phyloP scores from a whole-genome alignment of 92 coral and sea anemone species.

The Palythoa heliodiscus region DNA sequence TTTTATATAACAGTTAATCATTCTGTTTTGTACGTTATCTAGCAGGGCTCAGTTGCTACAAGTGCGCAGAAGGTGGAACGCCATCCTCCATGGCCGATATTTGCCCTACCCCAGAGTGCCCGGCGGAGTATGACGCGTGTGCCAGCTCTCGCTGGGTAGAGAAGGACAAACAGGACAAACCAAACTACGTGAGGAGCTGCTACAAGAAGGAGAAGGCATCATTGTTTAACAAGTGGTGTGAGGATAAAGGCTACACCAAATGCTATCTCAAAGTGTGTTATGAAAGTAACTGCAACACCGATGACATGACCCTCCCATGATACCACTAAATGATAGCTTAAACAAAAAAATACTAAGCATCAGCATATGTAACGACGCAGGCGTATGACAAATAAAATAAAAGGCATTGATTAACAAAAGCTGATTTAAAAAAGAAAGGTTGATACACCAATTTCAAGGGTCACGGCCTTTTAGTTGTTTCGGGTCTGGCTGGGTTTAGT shows the following conservation, averaged over 20 bases:
- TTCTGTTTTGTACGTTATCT: no score
- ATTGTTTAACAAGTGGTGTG: constrained; percentile 23
- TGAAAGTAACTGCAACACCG: constrained; percentile 4
- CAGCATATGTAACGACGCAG: neutral
- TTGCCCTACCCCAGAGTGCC: constrained; percentile 20
- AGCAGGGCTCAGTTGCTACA: constrained; percentile 37
- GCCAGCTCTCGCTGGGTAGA: constrained; percentile 33
- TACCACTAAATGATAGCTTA: neutral
- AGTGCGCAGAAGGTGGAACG: constrained; percentile 9
- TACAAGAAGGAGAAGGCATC: neutral
- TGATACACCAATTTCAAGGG: no score
- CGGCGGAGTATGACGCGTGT: neutral
- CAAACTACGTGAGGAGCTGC: constrained; percentile 18
- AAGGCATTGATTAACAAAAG: neutral
- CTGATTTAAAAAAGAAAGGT: no score
- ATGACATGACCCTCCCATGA: neutral
- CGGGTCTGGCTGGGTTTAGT: no score
- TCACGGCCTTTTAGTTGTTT: no score
- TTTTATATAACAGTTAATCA: no score
- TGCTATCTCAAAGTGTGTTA: constrained; percentile 14
- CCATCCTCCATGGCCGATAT: neutral
- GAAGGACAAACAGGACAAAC: neutral
- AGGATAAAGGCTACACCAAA: neutral
- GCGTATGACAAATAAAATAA: neutral
- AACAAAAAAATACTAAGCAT: neutral